These are phyloP conservation scores for Megalurothrips usitatus DNA, from an alignment of 2,888 invertebrate genomes.

Conservation along the genomic window DNA sequence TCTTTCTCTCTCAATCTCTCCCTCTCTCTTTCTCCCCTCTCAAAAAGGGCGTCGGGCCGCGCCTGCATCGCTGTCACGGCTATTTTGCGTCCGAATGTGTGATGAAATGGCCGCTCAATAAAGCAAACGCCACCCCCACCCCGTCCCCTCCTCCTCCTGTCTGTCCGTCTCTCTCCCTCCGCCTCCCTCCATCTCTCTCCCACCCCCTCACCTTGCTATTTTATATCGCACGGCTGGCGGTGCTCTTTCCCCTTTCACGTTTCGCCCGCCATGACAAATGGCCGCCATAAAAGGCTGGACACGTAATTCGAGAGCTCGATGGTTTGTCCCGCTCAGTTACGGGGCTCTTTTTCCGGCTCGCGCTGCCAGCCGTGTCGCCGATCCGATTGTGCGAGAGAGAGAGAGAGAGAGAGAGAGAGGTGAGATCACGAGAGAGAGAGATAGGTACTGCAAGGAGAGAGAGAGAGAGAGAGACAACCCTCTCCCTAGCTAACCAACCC, in stretches of 20 bases:
- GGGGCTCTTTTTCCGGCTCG: too few species aligned
- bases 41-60: too few species aligned
- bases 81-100: neutral
- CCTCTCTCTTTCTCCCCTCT: too few species aligned
- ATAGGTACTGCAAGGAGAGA: neutral
- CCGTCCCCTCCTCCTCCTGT: neutral
- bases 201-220: neutral
- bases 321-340: too few species aligned
- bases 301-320: neutral
- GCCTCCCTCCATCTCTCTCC: too few species aligned
- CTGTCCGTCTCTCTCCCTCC: too few species aligned
- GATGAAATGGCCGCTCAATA: neutral
- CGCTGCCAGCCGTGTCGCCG: neutral
- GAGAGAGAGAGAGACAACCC: neutral
- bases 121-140: neutral
- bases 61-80: neutral
- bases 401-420: neutral
- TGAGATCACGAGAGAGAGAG: neutral
- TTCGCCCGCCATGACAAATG: conserved; percentile 8
- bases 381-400: neutral
- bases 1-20: too few species aligned
- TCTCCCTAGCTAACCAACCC: neutral
- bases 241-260: conserved; percentile 20
- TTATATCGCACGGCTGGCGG: neutral
- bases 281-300: neutral